Base-by-base conservation (phyloP, 2,797 vertebrate genomes). In the Pangasius mekongensis region DNA sequence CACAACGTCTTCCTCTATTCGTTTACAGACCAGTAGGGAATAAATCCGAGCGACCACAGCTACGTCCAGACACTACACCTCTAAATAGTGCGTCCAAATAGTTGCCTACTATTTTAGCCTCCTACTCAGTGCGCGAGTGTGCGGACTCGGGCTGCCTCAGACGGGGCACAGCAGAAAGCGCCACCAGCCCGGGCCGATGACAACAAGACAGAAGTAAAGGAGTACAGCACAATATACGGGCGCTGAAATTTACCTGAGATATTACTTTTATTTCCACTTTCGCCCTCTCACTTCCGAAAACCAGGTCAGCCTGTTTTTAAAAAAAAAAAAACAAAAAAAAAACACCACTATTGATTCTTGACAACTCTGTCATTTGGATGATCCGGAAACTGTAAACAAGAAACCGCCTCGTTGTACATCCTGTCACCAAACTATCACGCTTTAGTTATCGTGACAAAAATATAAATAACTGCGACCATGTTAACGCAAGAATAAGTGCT, bases 241-340 rank as follows among this genome's bases (percentile, higher is more conserved):
- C 94, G 94, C 95, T 94, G 94, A 93, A 95, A 95, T 89, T 73
- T 97, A 95, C 96, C 96, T 97, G 96, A 97, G 96, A 96, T 95
- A 93, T 94, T 92, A 93, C 93, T 94, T 95, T 94, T 88, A 67
- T 67, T 94, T 95, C 94, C 89, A 90, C 92, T 84, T 94, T 94
- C 93, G 93, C 93, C 93, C 93, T 94, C 94, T 95, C 93, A 94
- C 93, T 92, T 92, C 93, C 89, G 91, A 93, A 88, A 92, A 94
- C 82, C 83, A 62, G 71, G 89, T 64, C 90, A 93, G 92, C 89
- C 89, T 92, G 88, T 71, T 86, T 64, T 7, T n/a, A 47, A 24
- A 64, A 36, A 20, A 2, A 30, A 56, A 43, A 8, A 69, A 71
- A 52, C 10, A 52, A 20, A 52, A 5, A n/a, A 56, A 3, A 78